phyloP scores from a whole-genome alignment of 1,140 invertebrate genomes.

The Drosophila rhopaloa region DNA sequence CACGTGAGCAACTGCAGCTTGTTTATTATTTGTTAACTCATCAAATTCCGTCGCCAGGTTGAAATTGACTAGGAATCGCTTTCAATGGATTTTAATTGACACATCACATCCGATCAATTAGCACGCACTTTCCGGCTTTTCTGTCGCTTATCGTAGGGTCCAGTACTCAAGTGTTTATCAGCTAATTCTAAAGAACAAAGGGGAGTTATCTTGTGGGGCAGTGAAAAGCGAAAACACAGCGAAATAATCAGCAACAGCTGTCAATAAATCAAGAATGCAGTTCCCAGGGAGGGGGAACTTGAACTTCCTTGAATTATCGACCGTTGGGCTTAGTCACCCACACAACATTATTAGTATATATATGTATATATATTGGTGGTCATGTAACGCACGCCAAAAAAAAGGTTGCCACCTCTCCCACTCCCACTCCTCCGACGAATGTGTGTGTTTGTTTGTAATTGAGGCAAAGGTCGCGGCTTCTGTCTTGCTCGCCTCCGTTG shows the following conservation, averaged over 20 bases:
- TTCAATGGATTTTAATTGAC: constrained; percentile 18
- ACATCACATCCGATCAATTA: constrained; percentile 22
- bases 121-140: constrained; percentile 22
- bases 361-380: constrained; percentile 39
- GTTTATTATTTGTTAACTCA: constrained; percentile 8
- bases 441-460: constrained; percentile 77
- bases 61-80: constrained; percentile 2
- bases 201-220: constrained; percentile 26
- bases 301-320: constrained; percentile 51
- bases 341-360: constrained; percentile 29
- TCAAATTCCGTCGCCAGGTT: not conserved
- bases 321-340: constrained; percentile 38
- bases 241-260: constrained; percentile 45
- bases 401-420: constrained; percentile 33
- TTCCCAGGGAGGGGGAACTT: constrained; percentile 19
- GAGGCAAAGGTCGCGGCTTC: constrained; percentile 76
- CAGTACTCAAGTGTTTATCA: constrained; percentile 31
- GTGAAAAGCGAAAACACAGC: constrained; percentile 8
- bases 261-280: constrained; percentile 57
- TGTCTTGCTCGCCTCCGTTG: constrained; percentile 22
- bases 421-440: constrained; percentile 12
- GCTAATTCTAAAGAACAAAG: constrained; percentile 17
- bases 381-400: constrained; percentile 60
- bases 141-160: constrained; percentile 7
- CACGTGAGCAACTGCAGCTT: constrained; percentile 21